Conservation (phyloP, 2,797 vertebrate species). For the Gallinago stenura region DNA sequence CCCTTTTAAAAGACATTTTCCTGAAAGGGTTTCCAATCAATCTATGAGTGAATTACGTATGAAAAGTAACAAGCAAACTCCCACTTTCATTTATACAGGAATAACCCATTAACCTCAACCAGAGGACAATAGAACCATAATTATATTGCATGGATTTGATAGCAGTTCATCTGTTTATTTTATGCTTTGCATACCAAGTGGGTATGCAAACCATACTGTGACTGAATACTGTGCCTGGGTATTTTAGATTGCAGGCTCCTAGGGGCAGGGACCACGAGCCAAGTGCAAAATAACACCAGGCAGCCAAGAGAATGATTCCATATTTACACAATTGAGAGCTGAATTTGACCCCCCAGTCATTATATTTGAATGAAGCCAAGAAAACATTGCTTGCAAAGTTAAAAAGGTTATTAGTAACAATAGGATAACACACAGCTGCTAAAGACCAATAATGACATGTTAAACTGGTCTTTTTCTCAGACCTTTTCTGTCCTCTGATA, state of each 20-base stretch:
- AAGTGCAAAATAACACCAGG: constrained; percentile 44
- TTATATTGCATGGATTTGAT: neutral
- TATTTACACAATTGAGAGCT: constrained; percentile 49
- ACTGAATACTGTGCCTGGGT: neutral
- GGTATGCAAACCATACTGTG: neutral
- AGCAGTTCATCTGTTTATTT: neutral
- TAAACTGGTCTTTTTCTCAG: constrained; percentile 36
- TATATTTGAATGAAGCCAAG: constrained; percentile 35
- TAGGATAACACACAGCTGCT: constrained; percentile 55
- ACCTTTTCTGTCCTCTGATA: neutral
- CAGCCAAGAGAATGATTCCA: constrained; percentile 40
- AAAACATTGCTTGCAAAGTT: constrained; percentile 39
- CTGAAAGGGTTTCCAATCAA: neutral
- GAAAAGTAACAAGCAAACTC: neutral
- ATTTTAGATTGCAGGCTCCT: constrained; percentile 22
- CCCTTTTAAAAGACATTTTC: neutral
- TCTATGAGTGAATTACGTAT: neutral
- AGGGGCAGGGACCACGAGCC: constrained; percentile 9
- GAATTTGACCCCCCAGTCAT: constrained; percentile 40
- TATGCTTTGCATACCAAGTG: neutral
- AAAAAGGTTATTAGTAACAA: constrained; percentile 53
- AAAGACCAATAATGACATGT: neutral
- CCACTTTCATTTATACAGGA: neutral
- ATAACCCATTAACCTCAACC: constrained; percentile 12
- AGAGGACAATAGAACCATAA: neutral